phyloP scores from a whole-genome alignment of 1,140 invertebrate species.

The Sycophaga agraensis region DNA sequence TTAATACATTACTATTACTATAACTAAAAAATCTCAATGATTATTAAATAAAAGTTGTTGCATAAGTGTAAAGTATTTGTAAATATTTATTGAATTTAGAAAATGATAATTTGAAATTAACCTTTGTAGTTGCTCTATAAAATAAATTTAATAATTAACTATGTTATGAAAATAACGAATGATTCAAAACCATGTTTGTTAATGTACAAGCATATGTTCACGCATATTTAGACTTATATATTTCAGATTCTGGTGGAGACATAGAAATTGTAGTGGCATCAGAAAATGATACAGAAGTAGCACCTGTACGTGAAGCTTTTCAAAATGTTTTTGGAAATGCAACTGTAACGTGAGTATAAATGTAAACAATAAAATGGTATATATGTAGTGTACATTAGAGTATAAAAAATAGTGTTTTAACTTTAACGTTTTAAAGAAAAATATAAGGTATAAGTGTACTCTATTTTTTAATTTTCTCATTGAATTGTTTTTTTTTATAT shows the following conservation, averaged over 20 bases:
- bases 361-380: too few relatives aligned
- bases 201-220: constrained; percentile 28
- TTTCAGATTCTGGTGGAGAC: constrained; percentile 77
- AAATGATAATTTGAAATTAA: not conserved
- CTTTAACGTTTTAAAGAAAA: not conserved
- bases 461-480: not conserved
- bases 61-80: not conserved
- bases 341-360: constrained; percentile 69
- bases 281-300: constrained; percentile 75
- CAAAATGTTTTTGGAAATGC: constrained; percentile 80
- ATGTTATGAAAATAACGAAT: not conserved
- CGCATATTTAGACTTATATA: constrained; percentile 33
- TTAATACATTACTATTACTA: too few relatives aligned
- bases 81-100: not conserved
- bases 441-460: too few relatives aligned
- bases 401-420: not conserved
- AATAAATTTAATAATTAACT: not conserved
- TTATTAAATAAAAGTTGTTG: not conserved
- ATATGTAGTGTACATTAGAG: too few relatives aligned
- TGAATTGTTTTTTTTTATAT: not conserved
- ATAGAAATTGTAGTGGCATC: constrained; percentile 76
- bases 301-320: constrained; percentile 79
- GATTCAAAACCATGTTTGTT: constrained; percentile 32
- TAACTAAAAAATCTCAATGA: not conserved
- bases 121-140: not conserved